phyloP scores from a whole-genome alignment of 1,140 invertebrate species.

The Tenebrio molitor region DNA sequence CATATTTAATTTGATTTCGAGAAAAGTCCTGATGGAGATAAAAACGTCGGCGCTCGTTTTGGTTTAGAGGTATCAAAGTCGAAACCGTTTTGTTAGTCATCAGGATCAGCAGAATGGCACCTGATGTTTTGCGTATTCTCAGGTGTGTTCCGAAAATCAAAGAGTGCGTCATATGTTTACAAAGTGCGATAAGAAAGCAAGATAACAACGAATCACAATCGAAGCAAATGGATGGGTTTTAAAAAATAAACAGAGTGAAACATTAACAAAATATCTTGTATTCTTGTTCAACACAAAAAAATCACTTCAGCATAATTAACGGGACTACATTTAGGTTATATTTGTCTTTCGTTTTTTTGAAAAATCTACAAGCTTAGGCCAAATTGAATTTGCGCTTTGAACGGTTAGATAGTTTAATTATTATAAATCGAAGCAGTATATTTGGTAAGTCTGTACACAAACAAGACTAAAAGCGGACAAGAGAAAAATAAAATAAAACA shows the following conservation, averaged over 20 bases:
- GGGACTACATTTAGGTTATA: slow-evolving; percentile 36
- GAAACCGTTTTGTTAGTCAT: no score
- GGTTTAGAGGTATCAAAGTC: no score
- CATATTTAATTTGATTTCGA: no score
- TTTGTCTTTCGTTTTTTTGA: slow-evolving; percentile 42
- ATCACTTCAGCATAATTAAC: slow-evolving; percentile 35
- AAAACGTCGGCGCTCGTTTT: no score
- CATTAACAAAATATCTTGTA: slow-evolving; percentile 52
- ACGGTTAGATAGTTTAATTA: slow-evolving; percentile 12
- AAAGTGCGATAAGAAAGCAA: no score
- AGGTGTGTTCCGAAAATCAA: no score
- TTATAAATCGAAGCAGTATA: slow-evolving; percentile 29
- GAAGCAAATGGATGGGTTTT: no score
- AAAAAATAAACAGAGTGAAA: slow-evolving; percentile 5
- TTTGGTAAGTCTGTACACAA: slow-evolving; percentile 20
- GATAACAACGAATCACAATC: no score
- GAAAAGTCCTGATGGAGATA: no score
- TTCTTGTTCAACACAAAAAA: slow-evolving; percentile 44
- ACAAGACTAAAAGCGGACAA: slow-evolving; percentile 45
- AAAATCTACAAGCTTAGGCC: slow-evolving; percentile 48
- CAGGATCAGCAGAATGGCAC: no score
- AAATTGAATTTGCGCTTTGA: slow-evolving; percentile 11
- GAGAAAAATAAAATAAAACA: slow-evolving; percentile 57
- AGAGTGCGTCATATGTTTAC: no score
- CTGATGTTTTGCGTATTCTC: no score